These are phyloP conservation scores for Rhizomys pruinosus DNA, from an alignment of 2,113 vertebrate species.

Conservation along the genomic window DNA sequence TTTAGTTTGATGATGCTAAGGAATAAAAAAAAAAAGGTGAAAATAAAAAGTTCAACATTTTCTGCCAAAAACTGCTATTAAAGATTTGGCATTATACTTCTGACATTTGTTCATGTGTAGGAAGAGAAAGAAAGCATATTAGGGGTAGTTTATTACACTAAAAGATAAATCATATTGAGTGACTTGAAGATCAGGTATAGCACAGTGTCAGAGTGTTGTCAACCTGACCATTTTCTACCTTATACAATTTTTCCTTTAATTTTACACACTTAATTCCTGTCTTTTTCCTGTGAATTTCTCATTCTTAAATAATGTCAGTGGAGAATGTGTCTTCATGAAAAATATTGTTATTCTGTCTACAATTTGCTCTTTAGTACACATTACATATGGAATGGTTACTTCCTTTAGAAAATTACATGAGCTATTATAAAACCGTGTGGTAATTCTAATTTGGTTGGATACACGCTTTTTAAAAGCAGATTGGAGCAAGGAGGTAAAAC, in stretches of 20 bases:
- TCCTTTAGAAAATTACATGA: neutral
- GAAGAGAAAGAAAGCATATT: neutral
- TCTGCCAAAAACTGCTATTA: neutral
- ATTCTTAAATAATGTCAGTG: neutral
- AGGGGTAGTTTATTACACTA: neutral
- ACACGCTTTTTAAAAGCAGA: neutral
- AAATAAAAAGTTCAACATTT: neutral
- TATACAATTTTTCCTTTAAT: neutral
- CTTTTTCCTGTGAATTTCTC: neutral
- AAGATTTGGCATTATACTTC: neutral
- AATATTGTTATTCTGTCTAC: neutral
- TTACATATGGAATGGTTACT: neutral
- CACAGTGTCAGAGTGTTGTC: neutral
- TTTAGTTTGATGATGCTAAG: neutral
- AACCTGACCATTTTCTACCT: neutral
- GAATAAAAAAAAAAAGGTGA: constrained; percentile 3
- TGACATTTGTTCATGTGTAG: neutral
- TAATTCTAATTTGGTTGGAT: neutral
- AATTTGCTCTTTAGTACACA: neutral
- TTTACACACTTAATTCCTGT: neutral
- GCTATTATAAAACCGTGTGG: neutral
- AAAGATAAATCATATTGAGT: neutral
- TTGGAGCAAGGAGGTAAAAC: neutral
- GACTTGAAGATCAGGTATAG: neutral
- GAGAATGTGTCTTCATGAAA: neutral